Evolutionary conservation across 2,113 vertebrate genomes (phyloP).

Genomic region (Pteruthius melanotis): DNA sequence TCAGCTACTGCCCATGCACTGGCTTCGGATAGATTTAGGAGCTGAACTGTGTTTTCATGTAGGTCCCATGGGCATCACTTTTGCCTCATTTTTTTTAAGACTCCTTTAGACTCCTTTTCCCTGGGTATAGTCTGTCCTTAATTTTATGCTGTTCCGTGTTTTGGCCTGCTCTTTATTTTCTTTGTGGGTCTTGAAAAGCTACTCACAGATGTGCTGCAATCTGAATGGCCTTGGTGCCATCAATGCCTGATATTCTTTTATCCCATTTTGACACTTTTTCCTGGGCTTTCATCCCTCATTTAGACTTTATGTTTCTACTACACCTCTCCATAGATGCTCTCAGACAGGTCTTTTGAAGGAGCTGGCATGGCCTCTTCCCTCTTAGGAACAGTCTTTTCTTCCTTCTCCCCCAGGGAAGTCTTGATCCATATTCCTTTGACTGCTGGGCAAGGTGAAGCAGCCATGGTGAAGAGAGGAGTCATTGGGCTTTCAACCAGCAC

Average conservation of each 20-base stretch:
- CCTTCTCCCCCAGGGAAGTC: background rate
- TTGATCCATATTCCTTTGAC: background rate
- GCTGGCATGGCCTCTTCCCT: background rate
- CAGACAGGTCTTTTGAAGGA: background rate
- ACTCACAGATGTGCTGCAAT: background rate
- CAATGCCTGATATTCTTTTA: background rate
- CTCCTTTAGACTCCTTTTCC: background rate
- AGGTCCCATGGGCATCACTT: background rate
- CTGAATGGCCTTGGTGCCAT: background rate
- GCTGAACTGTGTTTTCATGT: background rate
- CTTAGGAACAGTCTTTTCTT: background rate
- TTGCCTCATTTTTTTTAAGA: background rate
- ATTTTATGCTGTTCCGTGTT: background rate
- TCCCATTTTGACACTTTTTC: background rate
- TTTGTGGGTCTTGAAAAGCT: background rate
- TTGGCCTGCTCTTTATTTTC: background rate
- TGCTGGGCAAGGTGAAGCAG: background rate
- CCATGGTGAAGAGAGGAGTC: background rate
- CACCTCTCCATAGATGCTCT: background rate
- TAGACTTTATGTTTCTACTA: background rate
- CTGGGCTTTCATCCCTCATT: background rate
- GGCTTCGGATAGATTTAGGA: background rate
- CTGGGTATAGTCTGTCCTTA: background rate
- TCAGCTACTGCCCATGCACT: background rate
- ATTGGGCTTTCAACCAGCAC: background rate